phyloP scores from a whole-genome alignment of 2,888 invertebrate species.

The Ametastegia equiseti region DNA sequence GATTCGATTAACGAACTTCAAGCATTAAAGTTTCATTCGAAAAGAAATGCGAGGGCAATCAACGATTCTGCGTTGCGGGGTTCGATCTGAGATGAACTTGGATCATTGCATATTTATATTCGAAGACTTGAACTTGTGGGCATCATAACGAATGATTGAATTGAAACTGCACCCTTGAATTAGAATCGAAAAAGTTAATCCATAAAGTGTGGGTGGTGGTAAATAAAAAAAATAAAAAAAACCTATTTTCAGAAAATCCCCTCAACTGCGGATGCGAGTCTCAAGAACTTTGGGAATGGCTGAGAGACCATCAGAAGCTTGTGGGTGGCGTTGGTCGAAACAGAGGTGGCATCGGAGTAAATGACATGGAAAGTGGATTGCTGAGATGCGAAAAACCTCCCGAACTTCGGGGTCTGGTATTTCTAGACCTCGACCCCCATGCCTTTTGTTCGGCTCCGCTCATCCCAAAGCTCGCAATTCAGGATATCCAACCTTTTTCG shows the following conservation, averaged over 20 bases:
- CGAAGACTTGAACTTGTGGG: neutral
- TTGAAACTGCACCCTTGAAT: neutral
- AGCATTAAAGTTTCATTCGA: neutral
- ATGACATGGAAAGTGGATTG: slow-evolving; percentile 69
- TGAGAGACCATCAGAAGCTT: slow-evolving; percentile 91
- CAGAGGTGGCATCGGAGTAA: slow-evolving; percentile 64
- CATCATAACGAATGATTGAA: neutral
- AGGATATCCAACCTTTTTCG: slow-evolving; percentile 92
- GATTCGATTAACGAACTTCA: slow-evolving; percentile 14
- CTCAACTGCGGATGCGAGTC: slow-evolving; percentile 93
- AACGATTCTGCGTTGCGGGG: neutral
- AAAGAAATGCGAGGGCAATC: neutral
- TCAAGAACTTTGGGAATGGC: slow-evolving; percentile 95
- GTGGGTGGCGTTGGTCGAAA: slow-evolving; percentile 78
- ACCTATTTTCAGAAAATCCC: slow-evolving; percentile 85
- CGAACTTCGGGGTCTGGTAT: slow-evolving; percentile 85
- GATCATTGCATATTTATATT: neutral
- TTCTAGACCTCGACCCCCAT: slow-evolving; percentile 88
- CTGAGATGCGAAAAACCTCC: slow-evolving; percentile 91
- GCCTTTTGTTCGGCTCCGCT: slow-evolving; percentile 91
- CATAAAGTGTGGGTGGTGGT: neutral
- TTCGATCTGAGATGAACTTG: neutral
- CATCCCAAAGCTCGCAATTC: slow-evolving; percentile 89
- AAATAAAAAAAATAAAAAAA: too few species aligned
- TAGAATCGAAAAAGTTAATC: neutral